Conservation (phyloP, 1,140 invertebrate genomes). For the Drosophila insularis region DNA sequence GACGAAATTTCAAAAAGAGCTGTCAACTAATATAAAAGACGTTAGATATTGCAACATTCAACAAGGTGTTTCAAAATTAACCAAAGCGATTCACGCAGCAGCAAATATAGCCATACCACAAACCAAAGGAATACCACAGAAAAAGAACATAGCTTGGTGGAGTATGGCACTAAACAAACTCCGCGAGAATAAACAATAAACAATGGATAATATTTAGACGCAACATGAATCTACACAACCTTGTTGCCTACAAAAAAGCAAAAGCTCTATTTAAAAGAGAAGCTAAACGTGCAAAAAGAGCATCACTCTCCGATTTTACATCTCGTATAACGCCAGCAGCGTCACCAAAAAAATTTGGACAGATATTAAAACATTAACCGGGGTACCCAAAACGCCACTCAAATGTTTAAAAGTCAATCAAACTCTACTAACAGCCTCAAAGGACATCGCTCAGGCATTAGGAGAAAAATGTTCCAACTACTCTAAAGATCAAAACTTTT, state of each 20-base stretch:
- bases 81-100: too few relatives aligned
- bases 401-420: neutral
- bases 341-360: slow-evolving; percentile 8
- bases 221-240: neutral
- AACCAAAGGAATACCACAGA: too few relatives aligned
- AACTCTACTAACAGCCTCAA: neutral
- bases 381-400: neutral
- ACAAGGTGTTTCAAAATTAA: too few relatives aligned
- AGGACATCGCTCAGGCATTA: neutral
- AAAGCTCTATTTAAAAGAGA: neutral
- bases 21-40: too few relatives aligned
- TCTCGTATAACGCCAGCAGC: neutral
- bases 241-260: neutral
- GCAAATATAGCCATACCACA: too few relatives aligned
- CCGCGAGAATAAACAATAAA: neutral
- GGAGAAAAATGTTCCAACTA: neutral
- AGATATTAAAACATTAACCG: slow-evolving; percentile 19
- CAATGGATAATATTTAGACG: neutral
- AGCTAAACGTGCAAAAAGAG: neutral
- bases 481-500: slow-evolving; percentile 6
- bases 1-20: too few relatives aligned
- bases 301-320: neutral
- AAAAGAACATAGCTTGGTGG: too few relatives aligned
- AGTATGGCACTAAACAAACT: too few relatives aligned
- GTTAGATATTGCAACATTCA: too few relatives aligned